Evolutionary conservation across 2,888 invertebrate species (phyloP), one percentile per base, ranked within the genome.

Genomic region (Orchesella flavescens): DNA sequence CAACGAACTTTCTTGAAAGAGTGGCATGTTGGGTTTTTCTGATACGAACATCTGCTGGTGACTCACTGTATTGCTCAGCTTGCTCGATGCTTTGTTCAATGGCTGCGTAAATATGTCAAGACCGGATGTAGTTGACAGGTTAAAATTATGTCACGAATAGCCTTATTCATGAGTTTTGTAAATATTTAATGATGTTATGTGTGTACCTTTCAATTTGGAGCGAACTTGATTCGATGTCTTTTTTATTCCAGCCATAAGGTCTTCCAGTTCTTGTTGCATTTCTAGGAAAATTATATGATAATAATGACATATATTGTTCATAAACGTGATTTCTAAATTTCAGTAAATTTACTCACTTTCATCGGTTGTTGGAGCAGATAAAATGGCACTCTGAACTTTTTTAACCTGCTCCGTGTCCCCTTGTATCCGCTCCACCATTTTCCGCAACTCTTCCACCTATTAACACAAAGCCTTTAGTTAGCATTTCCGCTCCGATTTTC

Each of bases 181-280:
- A 34, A 34, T 34, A 34, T 34, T 34, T 4, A 34, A 34, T 34
- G 34, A 34, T 34, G 7, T 49, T 49, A 2, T 69, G 1, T 2
- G 17, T 12, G 61, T 85, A 88, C 88, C 87, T 88, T 88, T 88
- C 66, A 88, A 75, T 72, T 87, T 98, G 92, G 96, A 96, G 92
- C 98, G 94, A 90, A 99, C 99, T 95, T 98, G 98, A 93, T 99
- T 99, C 92, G 99, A 99, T 92, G 97, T 98, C 94, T 98, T 98
- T 94, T 99, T 99, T 90, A 99, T 99, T 91, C 99, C 98, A 90
- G 98, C 97, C 99, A 99, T 99, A 90, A 99, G 94, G 93, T 99
- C 99, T 93, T 99, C 99, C 91, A 99, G 92, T 92, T 99, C 99
- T 92, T 99, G 98, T 93, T 99, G 99, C 91, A 98, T 97, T 93